Evolutionary conservation across 2,113 vertebrate species (phyloP).

Genomic region (Boulengeromyrus knoepffleri): DNA sequence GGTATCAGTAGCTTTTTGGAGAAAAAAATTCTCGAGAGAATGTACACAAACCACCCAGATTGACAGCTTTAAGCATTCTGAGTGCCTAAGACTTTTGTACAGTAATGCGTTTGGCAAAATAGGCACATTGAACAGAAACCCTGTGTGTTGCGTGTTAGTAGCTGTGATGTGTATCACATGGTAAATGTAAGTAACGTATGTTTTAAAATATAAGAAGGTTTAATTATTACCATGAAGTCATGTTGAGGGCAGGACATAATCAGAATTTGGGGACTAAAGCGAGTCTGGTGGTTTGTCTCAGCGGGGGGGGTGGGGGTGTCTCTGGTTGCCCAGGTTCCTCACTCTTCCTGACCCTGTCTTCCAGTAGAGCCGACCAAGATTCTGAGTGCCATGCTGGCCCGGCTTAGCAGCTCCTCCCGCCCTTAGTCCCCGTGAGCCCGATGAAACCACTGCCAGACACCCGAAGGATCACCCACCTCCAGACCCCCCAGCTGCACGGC

Average conservation of each 20-base stretch:
- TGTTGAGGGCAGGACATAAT: neutral
- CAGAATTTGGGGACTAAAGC: neutral
- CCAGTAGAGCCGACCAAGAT: conserved; percentile 79
- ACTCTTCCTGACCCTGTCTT: conserved; percentile 28
- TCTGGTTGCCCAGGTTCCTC: neutral
- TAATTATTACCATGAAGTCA: neutral
- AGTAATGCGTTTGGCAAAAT: neutral
- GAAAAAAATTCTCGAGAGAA: neutral
- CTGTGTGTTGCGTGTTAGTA: neutral
- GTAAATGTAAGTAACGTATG: neutral
- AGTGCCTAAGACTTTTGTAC: neutral
- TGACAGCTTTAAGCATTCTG: neutral
- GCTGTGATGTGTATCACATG: neutral
- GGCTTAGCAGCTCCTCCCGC: conserved; percentile 77
- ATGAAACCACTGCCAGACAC: conserved; percentile 67
- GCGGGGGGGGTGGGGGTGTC: neutral
- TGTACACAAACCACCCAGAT: neutral
- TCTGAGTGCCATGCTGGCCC: conserved; percentile 70
- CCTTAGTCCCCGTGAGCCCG: conserved; percentile 71
- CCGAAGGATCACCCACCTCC: neutral
- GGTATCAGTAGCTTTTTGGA: neutral
- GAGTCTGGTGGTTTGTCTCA: neutral
- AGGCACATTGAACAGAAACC: neutral
- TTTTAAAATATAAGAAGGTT: neutral
- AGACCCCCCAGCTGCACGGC: conserved; percentile 77